Base-by-base conservation (phyloP, 2,888 invertebrate species). In the Drosophila flavopinicola region DNA sequence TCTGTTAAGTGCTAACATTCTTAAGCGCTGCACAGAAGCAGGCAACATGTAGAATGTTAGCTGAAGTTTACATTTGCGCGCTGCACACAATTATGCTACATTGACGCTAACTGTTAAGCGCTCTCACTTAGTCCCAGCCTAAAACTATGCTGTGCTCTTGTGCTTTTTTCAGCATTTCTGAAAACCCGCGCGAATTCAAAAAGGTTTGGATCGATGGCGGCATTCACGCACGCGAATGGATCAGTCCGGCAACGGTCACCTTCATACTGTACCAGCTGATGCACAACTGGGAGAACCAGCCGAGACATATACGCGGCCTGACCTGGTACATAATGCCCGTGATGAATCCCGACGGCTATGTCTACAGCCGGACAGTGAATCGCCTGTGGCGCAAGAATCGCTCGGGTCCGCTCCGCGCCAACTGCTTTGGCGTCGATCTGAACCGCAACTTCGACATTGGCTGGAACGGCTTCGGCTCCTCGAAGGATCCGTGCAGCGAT, bases 211-310 rank as follows among this genome's bases (percentile, higher is more conserved):
- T 95, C 33, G 95, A 95, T 77, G 95, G 94, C 0, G 94, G 96
- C 7, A 97, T 97, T 54, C 97, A 97, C 85, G 96, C 97, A 0
- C 93, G 98, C 23, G 98, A 98, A 92, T 98, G 96, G 96, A 96
- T 96, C 78, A 94, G 95, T 35, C 94, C 95, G 0, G 95, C 96
- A 0, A 93, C 94, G 0, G 95, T 95, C 2, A 95, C 96, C 0
- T 96, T 94, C 89, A 92, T 96, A 47, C 94, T 96, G 6, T 93
- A 95, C 82, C 92, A 94, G 51, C 90, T 96, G 32, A 94, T 94
- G 15, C 93, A 94, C 59, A 94, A 94, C 71, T 95, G 94, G 89
- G 93, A 94, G 25, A 90, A 91, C 0, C 93, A 93, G 66, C 93
- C 95, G 0, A 91, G 92, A 0, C 92, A 92, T 38, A 94, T 97